A percentile compares a stretch with the other conserved stretches of the same genome.
phyloP scores from a whole-genome alignment of 2,797 vertebrate species.

The Vespertilio murinus region DNA sequence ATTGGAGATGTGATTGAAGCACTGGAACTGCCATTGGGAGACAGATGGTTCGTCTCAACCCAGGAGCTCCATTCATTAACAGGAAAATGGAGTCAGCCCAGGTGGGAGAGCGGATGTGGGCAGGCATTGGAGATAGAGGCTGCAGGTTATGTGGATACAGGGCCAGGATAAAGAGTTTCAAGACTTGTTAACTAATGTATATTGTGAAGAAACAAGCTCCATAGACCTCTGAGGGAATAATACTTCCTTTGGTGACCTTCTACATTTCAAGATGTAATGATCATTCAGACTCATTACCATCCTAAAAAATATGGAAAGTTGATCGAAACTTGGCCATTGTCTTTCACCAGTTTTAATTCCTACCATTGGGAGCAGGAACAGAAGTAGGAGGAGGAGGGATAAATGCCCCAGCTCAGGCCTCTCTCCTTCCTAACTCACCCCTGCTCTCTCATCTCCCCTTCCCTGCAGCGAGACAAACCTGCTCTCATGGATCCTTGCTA shows the following conservation, averaged over 20 bases:
- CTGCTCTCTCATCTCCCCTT: not conserved
- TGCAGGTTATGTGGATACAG: not conserved
- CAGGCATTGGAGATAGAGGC: rapidly evolving
- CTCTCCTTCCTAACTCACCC: not conserved
- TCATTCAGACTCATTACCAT: conserved; percentile 1
- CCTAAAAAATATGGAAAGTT: not conserved
- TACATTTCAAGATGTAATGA: not conserved
- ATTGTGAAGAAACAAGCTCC: not conserved
- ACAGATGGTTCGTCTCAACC: conserved; percentile 55
- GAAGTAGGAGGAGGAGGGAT: not conserved
- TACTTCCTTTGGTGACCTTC: not conserved
- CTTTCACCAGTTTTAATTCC: not conserved
- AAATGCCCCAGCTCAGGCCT: not conserved
- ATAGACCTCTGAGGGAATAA: not conserved
- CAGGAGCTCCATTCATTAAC: not conserved
- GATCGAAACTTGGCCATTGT: not conserved
- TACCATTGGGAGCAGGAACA: not conserved
- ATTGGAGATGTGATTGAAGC: conserved; percentile 53
- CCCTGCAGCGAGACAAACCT: not conserved
- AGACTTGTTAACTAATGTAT: not conserved
- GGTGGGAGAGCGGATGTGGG: not conserved
- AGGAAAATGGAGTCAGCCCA: not conserved
- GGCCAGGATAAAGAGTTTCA: not conserved
- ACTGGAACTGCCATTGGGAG: conserved; percentile 53
- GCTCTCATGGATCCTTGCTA: not conserved